Evolutionary conservation across 2,888 invertebrate species (phyloP), one percentile per base, ranked within the genome.

Genomic region (Caenorhabditis angaria): DNA sequence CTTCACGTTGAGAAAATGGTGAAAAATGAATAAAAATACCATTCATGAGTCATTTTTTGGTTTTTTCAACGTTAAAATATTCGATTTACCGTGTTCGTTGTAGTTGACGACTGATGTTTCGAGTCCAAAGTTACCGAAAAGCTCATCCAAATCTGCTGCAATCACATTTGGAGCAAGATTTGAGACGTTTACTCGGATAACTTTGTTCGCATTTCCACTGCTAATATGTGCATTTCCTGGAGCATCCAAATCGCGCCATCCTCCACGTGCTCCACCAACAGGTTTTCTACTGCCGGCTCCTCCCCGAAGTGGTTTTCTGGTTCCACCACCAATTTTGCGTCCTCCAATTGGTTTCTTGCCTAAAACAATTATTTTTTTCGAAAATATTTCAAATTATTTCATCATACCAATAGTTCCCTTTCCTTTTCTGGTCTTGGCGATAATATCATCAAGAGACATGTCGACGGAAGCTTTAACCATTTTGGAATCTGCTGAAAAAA

Each of bases 61-160:
- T 24, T n/a, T 20, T 50, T 22, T 22, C 3, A 50, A 24, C n/a
- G 2, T 50, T 25, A n/a, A 27, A 32, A 10, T 32, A 32, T 18
- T 5, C 24, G 5, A 32, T 50, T 57, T 28, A 78, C 78, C 78
- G 59, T 69, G 63, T 58, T 81, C 81, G 63, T 75, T 77, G 67
- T 76, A 79, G 58, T 81, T 78, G 50, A 79, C 78, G 10, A 70
- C 53, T 32, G 75, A 77, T 18, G 76, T 56, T n/a, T 77, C 67
- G 25, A 77, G 54, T 14, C 65, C 70, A 64, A 70, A 79, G 12
- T 56, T 55, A 8, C 51, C 70, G 70, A 81, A 81, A 10, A 81
- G 76, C 47, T 81, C 81, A 61, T 79, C 74, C 24, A 81, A 61
- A 63, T 81, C 81, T 25, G 59, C 65, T 10, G 77, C 76, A n/a